Percentiles rank a stretch among this genome's conserved stretches.
Conservation (phyloP, 2,113 vertebrate genomes). For the Platysternon megacephalum region DNA sequence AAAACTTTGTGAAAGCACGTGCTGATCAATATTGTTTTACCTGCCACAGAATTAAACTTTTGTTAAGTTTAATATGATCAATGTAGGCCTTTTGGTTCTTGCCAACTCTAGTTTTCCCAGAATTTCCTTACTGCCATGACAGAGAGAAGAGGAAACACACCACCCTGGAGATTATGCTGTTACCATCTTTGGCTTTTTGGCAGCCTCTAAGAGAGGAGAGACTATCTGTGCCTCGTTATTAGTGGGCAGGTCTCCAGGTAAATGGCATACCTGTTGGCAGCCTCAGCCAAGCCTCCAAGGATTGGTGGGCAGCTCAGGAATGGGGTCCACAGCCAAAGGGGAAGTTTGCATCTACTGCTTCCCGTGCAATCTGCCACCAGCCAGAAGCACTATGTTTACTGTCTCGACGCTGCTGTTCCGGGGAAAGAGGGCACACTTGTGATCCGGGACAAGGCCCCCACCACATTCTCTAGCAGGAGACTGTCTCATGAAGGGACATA, state of each 20-base stretch:
- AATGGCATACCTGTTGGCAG: not conserved
- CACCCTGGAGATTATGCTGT: not conserved
- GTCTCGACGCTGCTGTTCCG: not conserved
- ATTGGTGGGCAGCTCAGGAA: not conserved
- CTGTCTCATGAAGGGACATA: not conserved
- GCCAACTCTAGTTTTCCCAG: not conserved
- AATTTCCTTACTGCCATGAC: not conserved
- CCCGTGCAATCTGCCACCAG: too few relatives aligned
- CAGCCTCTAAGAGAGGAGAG: not conserved
- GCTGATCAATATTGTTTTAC: not conserved
- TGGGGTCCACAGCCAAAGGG: too few relatives aligned
- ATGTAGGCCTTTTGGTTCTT: not conserved
- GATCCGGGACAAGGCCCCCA: not conserved
- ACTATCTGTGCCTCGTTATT: not conserved
- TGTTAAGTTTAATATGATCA: not conserved
- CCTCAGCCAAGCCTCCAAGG: not conserved
- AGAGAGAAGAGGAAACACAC: not conserved
- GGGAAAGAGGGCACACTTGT: not conserved
- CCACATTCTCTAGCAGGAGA: too few relatives aligned
- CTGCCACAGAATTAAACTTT: not conserved
- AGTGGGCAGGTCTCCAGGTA: not conserved
- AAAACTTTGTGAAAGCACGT: not conserved
- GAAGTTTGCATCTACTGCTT: not conserved
- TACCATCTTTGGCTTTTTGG: not conserved
- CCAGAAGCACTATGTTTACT: accelerated